Conservation (phyloP, 2,797 vertebrate genomes). For the Eupleurogrammus muticus region DNA sequence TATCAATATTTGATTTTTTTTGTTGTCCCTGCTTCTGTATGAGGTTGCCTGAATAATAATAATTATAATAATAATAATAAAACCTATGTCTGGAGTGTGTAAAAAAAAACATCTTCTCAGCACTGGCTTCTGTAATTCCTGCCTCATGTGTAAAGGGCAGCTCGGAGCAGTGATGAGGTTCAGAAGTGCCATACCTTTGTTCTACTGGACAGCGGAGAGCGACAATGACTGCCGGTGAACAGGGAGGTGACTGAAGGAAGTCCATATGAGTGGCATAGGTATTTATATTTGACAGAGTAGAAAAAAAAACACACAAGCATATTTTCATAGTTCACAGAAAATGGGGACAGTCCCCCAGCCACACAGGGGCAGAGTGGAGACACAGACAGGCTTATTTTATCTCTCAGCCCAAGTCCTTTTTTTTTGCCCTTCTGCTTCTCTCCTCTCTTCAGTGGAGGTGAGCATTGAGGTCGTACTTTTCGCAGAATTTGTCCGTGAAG, state of each 20-base stretch:
- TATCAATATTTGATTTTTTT: conserved; percentile 72
- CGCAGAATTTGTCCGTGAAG: conserved; percentile 99
- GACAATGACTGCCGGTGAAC: conserved; percentile 61
- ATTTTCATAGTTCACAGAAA: conserved; percentile 75
- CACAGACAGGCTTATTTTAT: conserved; percentile 36
- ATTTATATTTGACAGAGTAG: conserved; percentile 73
- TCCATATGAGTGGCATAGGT: conserved; percentile 69
- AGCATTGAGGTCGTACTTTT: conserved; percentile 98
- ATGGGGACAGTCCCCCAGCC: conserved; percentile 31
- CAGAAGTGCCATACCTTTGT: conserved; percentile 66
- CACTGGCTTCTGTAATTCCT: conserved; percentile 68
- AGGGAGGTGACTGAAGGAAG: conserved; percentile 59
- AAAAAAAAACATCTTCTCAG: conserved; percentile 71
- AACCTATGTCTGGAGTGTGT: conserved; percentile 77
- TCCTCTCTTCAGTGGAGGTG: conserved; percentile 91
- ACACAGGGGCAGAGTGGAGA: conserved; percentile 37
- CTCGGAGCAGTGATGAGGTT: conserved; percentile 59
- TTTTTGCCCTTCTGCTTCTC: conserved; percentile 12
- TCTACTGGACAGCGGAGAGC: conserved; percentile 69
- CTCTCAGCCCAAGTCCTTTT: conserved; percentile 19
- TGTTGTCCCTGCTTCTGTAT: conserved; percentile 82
- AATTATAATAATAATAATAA: conserved; percentile 39
- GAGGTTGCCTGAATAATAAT: conserved; percentile 80
- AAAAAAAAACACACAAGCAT: conserved; percentile 78
- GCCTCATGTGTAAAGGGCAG: conserved; percentile 68